phyloP scores from a whole-genome alignment of 2,888 invertebrate genomes.

The Yponomeuta evonymella region DNA sequence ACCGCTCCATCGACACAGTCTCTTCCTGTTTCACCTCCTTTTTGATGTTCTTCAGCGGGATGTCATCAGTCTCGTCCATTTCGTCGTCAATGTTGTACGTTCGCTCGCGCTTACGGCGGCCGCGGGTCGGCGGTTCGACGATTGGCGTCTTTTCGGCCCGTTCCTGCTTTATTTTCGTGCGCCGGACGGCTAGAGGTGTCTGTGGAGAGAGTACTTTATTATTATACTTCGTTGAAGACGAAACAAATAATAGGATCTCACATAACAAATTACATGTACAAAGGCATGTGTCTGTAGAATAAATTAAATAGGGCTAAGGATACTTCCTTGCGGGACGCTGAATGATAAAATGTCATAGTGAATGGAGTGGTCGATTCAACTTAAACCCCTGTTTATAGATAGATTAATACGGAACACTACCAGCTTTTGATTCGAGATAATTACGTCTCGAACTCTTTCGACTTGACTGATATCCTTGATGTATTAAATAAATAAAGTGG shows the following conservation, averaged over 20 bases:
- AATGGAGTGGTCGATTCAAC: too few species aligned
- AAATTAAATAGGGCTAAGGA: too few species aligned
- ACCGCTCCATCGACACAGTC: slow-evolving; percentile 77
- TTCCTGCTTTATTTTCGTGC: slow-evolving; percentile 63
- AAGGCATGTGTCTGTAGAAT: too few species aligned
- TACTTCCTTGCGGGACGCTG: too few species aligned
- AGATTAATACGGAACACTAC: too few species aligned
- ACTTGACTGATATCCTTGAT: too few species aligned
- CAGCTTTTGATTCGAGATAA: too few species aligned
- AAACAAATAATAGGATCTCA: not conserved
- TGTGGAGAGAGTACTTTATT: slow-evolving; percentile 23
- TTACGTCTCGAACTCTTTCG: too few species aligned
- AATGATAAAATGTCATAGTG: too few species aligned
- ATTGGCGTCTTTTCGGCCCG: slow-evolving; percentile 31
- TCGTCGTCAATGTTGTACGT: slow-evolving; percentile 32
- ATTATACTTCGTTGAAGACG: not conserved
- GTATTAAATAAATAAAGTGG: too few species aligned
- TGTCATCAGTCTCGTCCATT: slow-evolving; percentile 58
- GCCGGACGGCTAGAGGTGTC: slow-evolving; percentile 57
- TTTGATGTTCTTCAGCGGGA: slow-evolving; percentile 61
- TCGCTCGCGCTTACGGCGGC: slow-evolving; percentile 47
- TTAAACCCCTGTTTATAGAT: too few species aligned
- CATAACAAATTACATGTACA: too few species aligned
- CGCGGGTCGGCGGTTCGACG: slow-evolving; percentile 27
- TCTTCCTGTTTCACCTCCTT: slow-evolving; percentile 58